phyloP scores from a whole-genome alignment of 2,113 vertebrate species.

The Apus apus region DNA sequence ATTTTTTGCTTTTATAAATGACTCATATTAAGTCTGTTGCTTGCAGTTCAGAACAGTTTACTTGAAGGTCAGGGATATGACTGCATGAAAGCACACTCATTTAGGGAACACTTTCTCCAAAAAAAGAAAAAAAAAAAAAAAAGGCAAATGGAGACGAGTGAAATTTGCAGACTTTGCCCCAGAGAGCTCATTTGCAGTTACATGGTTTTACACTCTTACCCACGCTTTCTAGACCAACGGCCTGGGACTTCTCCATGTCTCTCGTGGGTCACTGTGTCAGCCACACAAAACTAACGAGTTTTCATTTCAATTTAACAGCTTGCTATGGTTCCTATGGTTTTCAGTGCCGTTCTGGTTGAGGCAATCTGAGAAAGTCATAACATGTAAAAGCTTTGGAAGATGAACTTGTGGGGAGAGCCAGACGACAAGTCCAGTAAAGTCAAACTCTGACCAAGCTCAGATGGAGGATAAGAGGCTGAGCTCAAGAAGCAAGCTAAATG shows the following conservation, averaged over 20 bases:
- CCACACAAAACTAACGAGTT: neutral
- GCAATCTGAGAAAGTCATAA: neutral
- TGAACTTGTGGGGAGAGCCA: neutral
- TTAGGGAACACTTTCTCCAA: neutral
- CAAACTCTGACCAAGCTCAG: neutral
- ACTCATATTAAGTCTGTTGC: conserved; percentile 33
- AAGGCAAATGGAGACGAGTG: neutral
- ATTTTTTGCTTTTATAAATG: conserved; percentile 51
- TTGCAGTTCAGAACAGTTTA: conserved; percentile 50
- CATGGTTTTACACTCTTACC: neutral
- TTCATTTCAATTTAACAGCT: neutral
- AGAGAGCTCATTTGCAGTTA: neutral
- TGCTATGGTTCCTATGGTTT: neutral
- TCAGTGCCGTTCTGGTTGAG: neutral
- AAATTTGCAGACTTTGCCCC: neutral
- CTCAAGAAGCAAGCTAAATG: neutral
- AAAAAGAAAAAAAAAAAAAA: neutral
- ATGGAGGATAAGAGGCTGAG: neutral
- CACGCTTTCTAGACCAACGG: neutral
- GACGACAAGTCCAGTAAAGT: neutral
- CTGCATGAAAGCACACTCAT: neutral
- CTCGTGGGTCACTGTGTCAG: neutral
- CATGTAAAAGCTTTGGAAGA: neutral
- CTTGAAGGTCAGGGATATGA: conserved; percentile 50
- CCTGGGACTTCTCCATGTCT: neutral